Conservation (phyloP, 53 echinoderm and acorn worm species). For the Zoroaster sp. region DNA sequence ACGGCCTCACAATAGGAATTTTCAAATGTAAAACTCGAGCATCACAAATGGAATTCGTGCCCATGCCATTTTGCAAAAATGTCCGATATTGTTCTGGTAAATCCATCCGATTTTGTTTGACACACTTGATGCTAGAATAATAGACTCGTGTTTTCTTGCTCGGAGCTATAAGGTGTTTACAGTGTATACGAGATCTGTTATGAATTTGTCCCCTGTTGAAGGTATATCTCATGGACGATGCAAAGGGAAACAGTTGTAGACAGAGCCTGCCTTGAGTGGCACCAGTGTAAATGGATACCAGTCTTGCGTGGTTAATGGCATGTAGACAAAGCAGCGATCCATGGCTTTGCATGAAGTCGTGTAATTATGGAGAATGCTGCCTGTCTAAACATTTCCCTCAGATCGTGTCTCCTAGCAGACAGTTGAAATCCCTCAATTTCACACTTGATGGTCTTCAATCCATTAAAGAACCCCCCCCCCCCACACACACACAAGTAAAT, state of each 20-base stretch:
- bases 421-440: constrained; percentile 63
- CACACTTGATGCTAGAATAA: background rate
- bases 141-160: background rate
- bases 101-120: background rate
- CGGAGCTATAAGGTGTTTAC: background rate
- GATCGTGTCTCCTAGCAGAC: constrained; percentile 47
- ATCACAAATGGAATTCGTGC: background rate
- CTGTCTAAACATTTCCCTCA: constrained; percentile 43
- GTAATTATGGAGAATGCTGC: constrained; percentile 44
- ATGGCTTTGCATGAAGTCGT: constrained; percentile 41
- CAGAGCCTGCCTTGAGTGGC: constrained; percentile 20
- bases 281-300: constrained; percentile 57
- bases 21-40: background rate
- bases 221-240: background rate
- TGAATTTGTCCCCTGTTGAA: background rate
- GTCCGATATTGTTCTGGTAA: background rate
- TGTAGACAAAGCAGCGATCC: constrained; percentile 41
- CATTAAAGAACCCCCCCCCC: constrained; percentile 9
- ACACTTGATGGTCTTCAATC: constrained; percentile 59
- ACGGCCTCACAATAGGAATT: background rate
- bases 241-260: background rate
- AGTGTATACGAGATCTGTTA: background rate
- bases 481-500: background rate
- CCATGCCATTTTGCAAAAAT: background rate
- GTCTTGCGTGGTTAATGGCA: constrained; percentile 56